Base-by-base conservation (phyloP, 2,113 vertebrate species). In the Pandion haliaetus region DNA sequence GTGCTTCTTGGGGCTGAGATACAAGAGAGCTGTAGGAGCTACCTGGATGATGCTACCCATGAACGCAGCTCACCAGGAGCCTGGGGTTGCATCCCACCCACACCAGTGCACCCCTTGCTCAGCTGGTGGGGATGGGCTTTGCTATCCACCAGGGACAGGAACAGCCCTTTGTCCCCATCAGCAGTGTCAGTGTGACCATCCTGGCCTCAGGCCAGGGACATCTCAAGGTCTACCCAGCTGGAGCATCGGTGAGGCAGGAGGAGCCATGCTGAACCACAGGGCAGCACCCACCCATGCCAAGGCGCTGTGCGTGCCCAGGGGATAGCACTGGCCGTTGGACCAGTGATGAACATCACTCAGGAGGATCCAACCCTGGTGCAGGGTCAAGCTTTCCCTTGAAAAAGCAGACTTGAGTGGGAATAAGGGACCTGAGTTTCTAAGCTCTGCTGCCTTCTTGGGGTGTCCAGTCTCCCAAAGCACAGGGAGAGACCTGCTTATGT, bases 251-350 rank as follows among this genome's bases (percentile, higher is more conserved):
- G 0, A 83, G 63, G 59, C 54, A 73, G 24, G 3, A 90, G 42
- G 44, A 86, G 26, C 54, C 13, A 6, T 18, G 42, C 50, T 71
- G 57, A 86, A 32, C 32, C 49, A 17, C 14, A 42, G 45, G 38
- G 24, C 42, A 71, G 63, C 63, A 83, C 26, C 18, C 55, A 34
- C 40, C 31, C 8, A 0, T 45, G 29, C 52, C 24, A 19, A 40
- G 28, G 52, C 26, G 38, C 40, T 55, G 42, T 42, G 32, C 1
- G 0, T 24, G 28, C 40, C 29, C 47, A 3, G 2, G 49, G 49
- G 26, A 69, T 3, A 9, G 44, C n/a, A 23, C 1, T 3, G 1
- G 65, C 55, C 4, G 0, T n/a, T 42, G 25, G 42, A 62, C 23
- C 8, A 1, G 13, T 55, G 52, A 72, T 18, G 38, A n/a, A 59